A percentile compares a stretch with the other conserved stretches of the same genome.
phyloP scores from a whole-genome alignment of 2,888 invertebrate species.

The Geophilus truncorum region DNA sequence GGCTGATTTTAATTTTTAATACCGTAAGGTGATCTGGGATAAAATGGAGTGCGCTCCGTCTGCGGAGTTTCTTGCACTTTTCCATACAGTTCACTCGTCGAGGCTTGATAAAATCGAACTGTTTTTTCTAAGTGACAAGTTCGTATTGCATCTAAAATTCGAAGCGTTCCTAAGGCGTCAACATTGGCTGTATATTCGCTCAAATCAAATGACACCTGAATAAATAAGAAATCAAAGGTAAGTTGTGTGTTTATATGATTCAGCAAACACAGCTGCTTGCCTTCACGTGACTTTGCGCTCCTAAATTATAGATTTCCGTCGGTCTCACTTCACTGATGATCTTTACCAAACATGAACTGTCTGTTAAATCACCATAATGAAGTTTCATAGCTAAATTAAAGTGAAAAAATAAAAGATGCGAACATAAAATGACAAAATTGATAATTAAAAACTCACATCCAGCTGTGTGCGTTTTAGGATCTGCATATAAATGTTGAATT shows the following conservation, averaged over 20 bases:
- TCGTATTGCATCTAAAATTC: conserved; percentile 84
- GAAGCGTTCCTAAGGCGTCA: conserved; percentile 87
- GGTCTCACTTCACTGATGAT: conserved; percentile 74
- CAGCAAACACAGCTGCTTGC: conserved; percentile 52
- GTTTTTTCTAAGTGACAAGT: conserved; percentile 76
- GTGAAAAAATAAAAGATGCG: too few relatives aligned
- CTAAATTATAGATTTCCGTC: conserved; percentile 94
- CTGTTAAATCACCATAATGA: conserved; percentile 98
- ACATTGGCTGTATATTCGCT: conserved; percentile 99
- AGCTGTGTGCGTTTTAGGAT: conserved; percentile 75
- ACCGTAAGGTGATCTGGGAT: conserved; percentile 96
- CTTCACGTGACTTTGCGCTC: conserved; percentile 98
- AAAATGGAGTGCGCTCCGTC: conserved; percentile 90
- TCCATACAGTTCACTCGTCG: conserved; percentile 91
- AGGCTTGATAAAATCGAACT: conserved; percentile 89
- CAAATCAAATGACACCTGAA: conserved; percentile 84
- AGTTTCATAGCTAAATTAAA: conserved; percentile 74
- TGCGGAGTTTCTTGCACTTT: conserved; percentile 90
- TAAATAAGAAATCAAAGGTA: neutral
- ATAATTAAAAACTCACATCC: conserved; percentile 31
- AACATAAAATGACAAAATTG: neutral
- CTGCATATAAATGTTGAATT: conserved; percentile 91
- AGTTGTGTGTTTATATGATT: neutral
- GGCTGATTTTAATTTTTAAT: too few relatives aligned
- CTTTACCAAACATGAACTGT: conserved; percentile 89